phyloP scores from a whole-genome alignment of 2,797 vertebrate genomes.

The Microctenopoma steveboyesi region DNA sequence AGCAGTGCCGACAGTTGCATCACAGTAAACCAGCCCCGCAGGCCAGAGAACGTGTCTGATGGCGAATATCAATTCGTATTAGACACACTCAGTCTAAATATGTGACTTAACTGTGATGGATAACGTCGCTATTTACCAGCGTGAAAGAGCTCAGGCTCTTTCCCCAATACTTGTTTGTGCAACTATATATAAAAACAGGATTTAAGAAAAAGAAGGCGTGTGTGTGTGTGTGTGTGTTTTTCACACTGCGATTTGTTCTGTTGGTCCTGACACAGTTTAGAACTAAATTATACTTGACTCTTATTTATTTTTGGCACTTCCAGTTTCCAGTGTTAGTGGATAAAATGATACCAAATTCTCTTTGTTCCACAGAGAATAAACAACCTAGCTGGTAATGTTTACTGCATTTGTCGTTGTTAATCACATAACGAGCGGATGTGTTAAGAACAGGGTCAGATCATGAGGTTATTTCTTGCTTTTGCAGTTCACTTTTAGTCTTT shows the following conservation, averaged over 20 bases:
- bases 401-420: slow-evolving; percentile 30
- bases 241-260: neutral
- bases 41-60: slow-evolving; percentile 14
- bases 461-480: neutral
- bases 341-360: slow-evolving; percentile 24
- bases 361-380: neutral
- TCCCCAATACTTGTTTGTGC: neutral
- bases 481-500: neutral
- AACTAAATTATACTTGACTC: neutral
- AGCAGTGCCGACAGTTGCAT: slow-evolving; percentile 31
- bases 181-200: neutral
- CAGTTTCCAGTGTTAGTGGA: neutral
- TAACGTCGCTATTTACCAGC: neutral
- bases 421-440: neutral
- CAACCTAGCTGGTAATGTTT: neutral
- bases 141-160: neutral
- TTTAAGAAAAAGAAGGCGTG: neutral
- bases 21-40: slow-evolving; percentile 15
- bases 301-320: neutral
- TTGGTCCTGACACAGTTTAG: neutral
- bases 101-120: neutral
- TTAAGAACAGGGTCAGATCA: neutral
- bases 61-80: slow-evolving; percentile 17
- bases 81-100: neutral
- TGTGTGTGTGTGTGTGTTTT: neutral